Base-by-base conservation (phyloP, 2,113 vertebrate genomes). In the Platanista minor region DNA sequence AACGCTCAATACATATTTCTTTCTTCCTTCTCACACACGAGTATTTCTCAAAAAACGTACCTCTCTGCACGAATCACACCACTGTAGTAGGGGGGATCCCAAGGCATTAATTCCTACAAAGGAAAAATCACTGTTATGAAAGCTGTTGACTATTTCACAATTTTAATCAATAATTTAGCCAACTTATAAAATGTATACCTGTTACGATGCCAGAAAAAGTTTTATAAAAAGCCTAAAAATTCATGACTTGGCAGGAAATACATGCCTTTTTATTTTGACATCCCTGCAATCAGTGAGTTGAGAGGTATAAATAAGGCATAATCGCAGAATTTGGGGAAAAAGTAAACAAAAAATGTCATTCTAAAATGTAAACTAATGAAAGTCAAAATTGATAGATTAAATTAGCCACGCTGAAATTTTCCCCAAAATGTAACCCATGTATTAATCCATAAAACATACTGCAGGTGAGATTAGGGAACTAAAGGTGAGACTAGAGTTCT, bases 71-170 rank as follows among this genome's bases (percentile, higher is more conserved):
- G 99, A 91, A 99, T 96, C 36, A 99, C 98, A 1, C 99, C 99
- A 20, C 99, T 99, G 95, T 99, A 99, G 98, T 99, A 99, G 0
- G 99, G 99, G 66, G 99, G 99, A 98, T 99, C 99, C 99, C 99
- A 99, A 0, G 99, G 99, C 99, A 99, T 99, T 57, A 99, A 95
- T 92, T 99, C 99, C 99, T 99, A 91, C 82, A 98, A 98, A 11
- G 78, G 13, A 91, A 97, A 61, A 94, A 93, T 85, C 64, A 85
- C n/a, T 52, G 72, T 78, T 87, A 75, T 21, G 74, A 96, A 74
- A 89, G 52, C 31, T 27, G 82, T 4, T 36, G 25, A 66, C 20
- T 31, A 14, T 11, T 92, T 78, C 15, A 36, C 46, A 39, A 41
- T 54, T 82, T 36, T 64, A 27, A 91, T 49, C 74, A 82, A 31